Base-by-base conservation (phyloP, 1,140 invertebrate genomes). In the Babylonia areolata region DNA sequence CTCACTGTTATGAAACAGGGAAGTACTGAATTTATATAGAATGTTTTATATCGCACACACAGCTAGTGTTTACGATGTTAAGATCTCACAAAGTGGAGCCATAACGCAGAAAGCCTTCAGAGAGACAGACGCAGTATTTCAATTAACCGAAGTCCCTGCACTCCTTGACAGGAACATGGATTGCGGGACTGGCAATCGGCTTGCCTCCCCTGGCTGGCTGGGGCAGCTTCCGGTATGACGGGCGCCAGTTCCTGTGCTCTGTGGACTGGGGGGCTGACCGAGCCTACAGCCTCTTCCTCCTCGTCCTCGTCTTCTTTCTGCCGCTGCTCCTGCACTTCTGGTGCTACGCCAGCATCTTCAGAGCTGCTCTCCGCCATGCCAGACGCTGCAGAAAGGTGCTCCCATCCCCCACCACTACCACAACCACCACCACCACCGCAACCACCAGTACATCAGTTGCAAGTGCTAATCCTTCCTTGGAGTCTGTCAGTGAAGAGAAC, bases 311-410 rank as follows among this genome's bases (percentile, higher is more conserved):
- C 3, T 90, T 90, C 82, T 35, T 85, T 1, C 3, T 91, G 9
- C 91, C 91, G 0, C 82, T 91, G 33, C 33, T 91, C 2, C 82
- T 89, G 31, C 89, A 90, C 64, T 78, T 81, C 23, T 88, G 88
- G 71, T 92, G 91, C 46, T 92, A 92, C 71, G 69, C 89, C 0
- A 90, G 88, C 58, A 92, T 92, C 64, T 92, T 92, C 71, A 51
- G 88, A 42, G 87, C 77, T 11, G 77, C 77, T 33, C 77, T 79
- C 9, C 12, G 77, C 39, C 77, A 79, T 39, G 42, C 9, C 42
- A 79, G n/a, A 42, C 77, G 77, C 5, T 40, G 17, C 23, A 37
- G 20, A 3, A 79, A 79, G n/a, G 77, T 79, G 37, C 42, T 28
- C 39, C 77, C 77, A 5, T 79, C 77, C 15, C 23, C 39, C 37